phyloP scores from a whole-genome alignment of 2,113 vertebrate genomes.

The Hassar affinis region DNA sequence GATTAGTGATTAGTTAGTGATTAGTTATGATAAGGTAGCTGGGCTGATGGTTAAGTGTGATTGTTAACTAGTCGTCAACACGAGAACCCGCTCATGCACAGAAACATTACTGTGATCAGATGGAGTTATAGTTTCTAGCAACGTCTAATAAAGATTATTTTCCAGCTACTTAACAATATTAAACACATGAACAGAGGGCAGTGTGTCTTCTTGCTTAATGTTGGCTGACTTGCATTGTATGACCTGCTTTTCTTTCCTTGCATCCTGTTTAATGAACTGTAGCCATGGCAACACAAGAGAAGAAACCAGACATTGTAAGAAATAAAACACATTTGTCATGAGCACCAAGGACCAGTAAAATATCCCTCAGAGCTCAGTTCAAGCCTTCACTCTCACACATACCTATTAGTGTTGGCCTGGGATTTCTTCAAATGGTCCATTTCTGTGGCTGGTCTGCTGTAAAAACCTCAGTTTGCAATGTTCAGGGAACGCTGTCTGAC shows the following conservation, averaged over 20 bases:
- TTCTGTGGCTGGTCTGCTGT: no score
- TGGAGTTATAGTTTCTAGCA: background rate
- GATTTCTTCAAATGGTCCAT: no score
- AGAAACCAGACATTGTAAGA: conserved; percentile 90
- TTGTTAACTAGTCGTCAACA: background rate
- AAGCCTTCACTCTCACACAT: background rate
- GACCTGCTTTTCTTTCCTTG: conserved; percentile 20
- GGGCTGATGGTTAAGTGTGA: background rate
- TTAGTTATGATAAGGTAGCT: background rate
- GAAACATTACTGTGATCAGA: background rate
- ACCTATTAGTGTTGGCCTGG: background rate
- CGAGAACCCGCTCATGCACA: background rate
- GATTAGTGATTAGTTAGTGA: background rate
- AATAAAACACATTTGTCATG: conserved; percentile 87
- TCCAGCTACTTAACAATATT: background rate
- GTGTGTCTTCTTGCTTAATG: background rate
- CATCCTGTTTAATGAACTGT: conserved; percentile 5
- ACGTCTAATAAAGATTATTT: no score
- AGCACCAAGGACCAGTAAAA: conserved; percentile 78
- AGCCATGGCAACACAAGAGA: conserved; percentile 95
- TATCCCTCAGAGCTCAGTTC: background rate
- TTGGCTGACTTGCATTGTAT: conserved; percentile 11
- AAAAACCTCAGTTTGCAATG: no score
- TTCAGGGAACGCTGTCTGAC: no score
- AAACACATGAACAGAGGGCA: background rate